Base-by-base conservation (phyloP, 2,888 invertebrate species). In the Diplolepis rosae region DNA sequence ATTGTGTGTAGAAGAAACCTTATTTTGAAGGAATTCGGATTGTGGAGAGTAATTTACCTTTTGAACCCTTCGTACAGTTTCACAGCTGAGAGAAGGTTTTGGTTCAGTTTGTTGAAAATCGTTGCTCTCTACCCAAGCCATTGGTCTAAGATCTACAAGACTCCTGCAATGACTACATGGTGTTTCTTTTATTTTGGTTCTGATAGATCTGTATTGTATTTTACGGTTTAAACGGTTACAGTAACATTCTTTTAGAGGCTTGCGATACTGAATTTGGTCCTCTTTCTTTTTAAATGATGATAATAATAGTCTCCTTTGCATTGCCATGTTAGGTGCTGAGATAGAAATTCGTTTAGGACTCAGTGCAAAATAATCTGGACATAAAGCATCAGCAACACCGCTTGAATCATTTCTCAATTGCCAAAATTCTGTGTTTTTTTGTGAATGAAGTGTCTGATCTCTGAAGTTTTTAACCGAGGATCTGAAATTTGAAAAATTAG, bases 211-310 rank as follows among this genome's bases (percentile, higher is more conserved):
- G 6, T 51, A 32, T 18, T 79, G 76, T 11, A 70, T 15, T 56
- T 81, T 80, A 48, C 69, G 72, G 2, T 39, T 30, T n/a, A 79
- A 75, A 1, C 66, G 22, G 48, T 79, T 68, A 61, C 87, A 87
- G 45, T 87, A 87, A 70, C 87, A 87, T 28, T 77, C 85, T 66
- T 81, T 83, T 2, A 84, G 78, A 9, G 84, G 82, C 61, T 79
- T 82, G 30, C 83, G 81, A 4, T 52, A 65, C 0, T 74, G 48
- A 0, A 72, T 15, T 48, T 68, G 51, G 28, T 77, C 70, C 1
- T 65, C 54, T 24, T 70, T 70, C 13, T 80, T 80, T 22, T 81
- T 83, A 1, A n/a, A n/a, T n/a, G 85, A 85, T 15, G 81, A 74
- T 66, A 83, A 69, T 13, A 80, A 39, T 9, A 83, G 70, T 73